Conservation (phyloP, 2,888 invertebrate species). For the Ormyrus pomaceus region DNA sequence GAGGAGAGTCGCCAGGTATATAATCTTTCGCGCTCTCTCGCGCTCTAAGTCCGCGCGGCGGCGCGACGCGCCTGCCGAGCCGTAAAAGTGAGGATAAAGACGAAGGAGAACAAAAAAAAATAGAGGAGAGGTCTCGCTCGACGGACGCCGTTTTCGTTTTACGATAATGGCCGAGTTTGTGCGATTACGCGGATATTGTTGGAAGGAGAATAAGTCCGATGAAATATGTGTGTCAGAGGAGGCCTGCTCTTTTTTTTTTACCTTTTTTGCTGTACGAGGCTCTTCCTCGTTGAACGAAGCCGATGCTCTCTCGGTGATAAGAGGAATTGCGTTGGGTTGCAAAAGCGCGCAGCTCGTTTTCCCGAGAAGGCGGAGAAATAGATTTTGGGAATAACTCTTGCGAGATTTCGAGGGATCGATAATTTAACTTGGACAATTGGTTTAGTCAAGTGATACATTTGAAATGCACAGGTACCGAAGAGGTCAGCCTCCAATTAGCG, state of each 20-base stretch:
- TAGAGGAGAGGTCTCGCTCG: neutral
- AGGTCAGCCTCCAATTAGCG: too few relatives aligned
- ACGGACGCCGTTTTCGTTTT: constrained; percentile 31
- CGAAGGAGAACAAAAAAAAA: neutral
- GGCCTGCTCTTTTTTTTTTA: neutral
- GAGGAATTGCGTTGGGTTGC: too few relatives aligned
- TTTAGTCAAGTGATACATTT: too few relatives aligned
- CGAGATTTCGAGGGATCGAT: too few relatives aligned
- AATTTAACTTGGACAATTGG: too few relatives aligned
- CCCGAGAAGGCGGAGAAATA: too few relatives aligned
- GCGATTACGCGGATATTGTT: constrained; percentile 20
- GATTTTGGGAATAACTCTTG: too few relatives aligned
- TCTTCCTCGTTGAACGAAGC: neutral
- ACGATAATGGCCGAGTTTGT: constrained; percentile 33
- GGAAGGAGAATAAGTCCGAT: neutral
- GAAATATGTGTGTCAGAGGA: constrained; percentile 5
- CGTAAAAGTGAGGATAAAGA: constrained; percentile 33
- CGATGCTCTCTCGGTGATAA: neutral
- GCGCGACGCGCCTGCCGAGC: neutral
- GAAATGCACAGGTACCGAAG: too few relatives aligned
- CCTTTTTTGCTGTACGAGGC: neutral
- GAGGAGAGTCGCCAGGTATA: neutral
- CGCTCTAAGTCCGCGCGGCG: neutral
- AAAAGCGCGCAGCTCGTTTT: too few relatives aligned
- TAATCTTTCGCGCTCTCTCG: constrained; percentile 14